Conservation (phyloP, 2,797 vertebrate genomes). For the Spheniscus humboldti region DNA sequence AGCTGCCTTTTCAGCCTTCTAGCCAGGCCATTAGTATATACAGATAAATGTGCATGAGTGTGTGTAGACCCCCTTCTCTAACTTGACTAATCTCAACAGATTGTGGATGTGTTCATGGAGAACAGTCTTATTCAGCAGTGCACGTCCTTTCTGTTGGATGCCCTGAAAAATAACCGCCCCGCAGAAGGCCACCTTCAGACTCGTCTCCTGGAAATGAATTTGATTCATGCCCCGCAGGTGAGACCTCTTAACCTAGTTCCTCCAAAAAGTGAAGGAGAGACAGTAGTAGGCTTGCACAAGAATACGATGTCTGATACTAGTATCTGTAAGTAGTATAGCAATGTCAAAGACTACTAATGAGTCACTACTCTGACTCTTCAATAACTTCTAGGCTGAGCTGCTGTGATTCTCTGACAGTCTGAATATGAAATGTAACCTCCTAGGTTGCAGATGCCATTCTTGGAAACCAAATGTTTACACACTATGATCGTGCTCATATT, state of each 20-base stretch:
- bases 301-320: neutral
- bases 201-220: conserved; percentile 92
- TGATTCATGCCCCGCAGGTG: conserved; percentile 91
- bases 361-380: neutral
- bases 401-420: neutral
- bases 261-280: neutral
- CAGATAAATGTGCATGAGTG: neutral
- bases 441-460: conserved; percentile 94
- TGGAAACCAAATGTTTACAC: conserved; percentile 94
- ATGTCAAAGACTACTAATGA: neutral
- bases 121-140: conserved; percentile 92
- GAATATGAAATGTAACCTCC: neutral
- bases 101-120: conserved; percentile 95
- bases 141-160: conserved; percentile 90
- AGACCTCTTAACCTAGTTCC: neutral
- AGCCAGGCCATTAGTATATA: neutral
- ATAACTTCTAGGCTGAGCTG: neutral
- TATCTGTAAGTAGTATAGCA: neutral
- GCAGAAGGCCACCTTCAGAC: conserved; percentile 91
- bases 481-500: conserved; percentile 88
- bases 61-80: neutral
- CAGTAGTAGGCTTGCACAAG: neutral
- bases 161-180: conserved; percentile 87
- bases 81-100: conserved; percentile 69
- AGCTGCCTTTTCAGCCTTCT: neutral